A percentile compares a stretch with the other conserved stretches of the same genome.
Evolutionary conservation across 2,888 invertebrate species (phyloP).

Genomic region (Rhyacophila evoluta): DNA sequence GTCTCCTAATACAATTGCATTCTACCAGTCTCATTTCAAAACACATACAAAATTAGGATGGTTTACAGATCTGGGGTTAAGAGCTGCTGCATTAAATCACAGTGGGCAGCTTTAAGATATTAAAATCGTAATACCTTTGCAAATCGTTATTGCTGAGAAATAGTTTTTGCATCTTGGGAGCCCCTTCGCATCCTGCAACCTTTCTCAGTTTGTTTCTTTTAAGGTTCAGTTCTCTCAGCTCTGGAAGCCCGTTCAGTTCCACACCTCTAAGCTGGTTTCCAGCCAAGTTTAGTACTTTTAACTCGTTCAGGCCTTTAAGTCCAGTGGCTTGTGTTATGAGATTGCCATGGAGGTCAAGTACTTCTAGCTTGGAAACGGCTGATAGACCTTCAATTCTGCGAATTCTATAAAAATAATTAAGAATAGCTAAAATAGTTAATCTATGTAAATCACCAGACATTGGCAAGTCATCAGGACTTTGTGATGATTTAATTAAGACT

Average conservation of each 20-base stretch:
- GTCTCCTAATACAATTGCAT: too few relatives aligned
- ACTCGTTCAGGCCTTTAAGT: constrained; percentile 75
- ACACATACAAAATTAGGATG: too few relatives aligned
- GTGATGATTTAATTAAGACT: too few relatives aligned
- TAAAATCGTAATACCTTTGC: constrained; percentile 64
- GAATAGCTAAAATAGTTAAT: not conserved
- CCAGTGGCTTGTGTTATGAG: constrained; percentile 83
- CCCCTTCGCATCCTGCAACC: constrained; percentile 83
- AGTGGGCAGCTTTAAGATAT: too few relatives aligned
- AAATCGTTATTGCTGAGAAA: constrained; percentile 86
- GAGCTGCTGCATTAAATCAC: too few relatives aligned
- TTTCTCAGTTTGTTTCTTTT: constrained; percentile 87
- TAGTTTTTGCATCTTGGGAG: constrained; percentile 80
- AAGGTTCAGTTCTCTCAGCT: constrained; percentile 88
- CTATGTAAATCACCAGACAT: too few relatives aligned
- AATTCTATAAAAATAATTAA: constrained; percentile 70
- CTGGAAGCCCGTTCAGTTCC: constrained; percentile 82
- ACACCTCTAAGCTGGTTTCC: constrained; percentile 87
- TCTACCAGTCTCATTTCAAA: too few relatives aligned
- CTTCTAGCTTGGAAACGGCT: constrained; percentile 82
- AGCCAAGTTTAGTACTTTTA: constrained; percentile 93
- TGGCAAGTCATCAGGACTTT: too few relatives aligned
- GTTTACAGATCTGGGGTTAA: too few relatives aligned
- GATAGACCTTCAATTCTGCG: constrained; percentile 83
- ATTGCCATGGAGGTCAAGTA: constrained; percentile 94